Evolutionary conservation across 2,113 vertebrate genomes (phyloP).

Genomic region (Platycercus adscitus): DNA sequence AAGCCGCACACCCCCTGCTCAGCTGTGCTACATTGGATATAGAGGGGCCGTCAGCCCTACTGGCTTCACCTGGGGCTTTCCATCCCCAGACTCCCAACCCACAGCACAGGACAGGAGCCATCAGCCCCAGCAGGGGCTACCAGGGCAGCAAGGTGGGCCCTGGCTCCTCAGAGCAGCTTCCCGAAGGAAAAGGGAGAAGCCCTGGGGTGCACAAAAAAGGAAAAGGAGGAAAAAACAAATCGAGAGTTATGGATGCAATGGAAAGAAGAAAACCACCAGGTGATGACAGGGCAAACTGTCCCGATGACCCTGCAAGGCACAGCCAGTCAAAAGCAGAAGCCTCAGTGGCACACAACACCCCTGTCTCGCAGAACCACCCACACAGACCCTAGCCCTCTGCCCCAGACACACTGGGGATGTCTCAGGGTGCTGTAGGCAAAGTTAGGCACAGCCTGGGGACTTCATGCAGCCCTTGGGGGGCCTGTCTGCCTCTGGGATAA

Average conservation of each 20-base stretch:
- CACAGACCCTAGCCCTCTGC: neutral
- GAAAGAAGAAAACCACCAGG: neutral
- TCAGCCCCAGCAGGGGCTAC: neutral
- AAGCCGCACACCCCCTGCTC: neutral
- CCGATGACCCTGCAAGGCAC: neutral
- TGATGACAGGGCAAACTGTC: neutral
- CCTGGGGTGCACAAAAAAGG: neutral
- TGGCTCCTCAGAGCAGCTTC: neutral
- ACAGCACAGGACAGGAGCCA: neutral
- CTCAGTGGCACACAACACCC: neutral
- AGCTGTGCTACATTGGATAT: neutral
- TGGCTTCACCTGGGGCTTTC: neutral
- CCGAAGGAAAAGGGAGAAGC: neutral
- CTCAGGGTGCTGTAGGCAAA: neutral
- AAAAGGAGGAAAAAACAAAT: neutral
- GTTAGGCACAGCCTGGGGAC: neutral
- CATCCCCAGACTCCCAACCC: neutral
- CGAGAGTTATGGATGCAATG: neutral
- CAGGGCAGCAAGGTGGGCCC: neutral
- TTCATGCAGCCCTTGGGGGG: neutral
- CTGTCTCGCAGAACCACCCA: neutral
- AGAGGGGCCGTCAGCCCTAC: neutral
- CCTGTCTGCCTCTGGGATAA: neutral
- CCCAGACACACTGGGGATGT: neutral
- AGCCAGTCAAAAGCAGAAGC: neutral